Base-by-base conservation (phyloP, 2,113 vertebrate species). In the Phylloscopus trochiloides region DNA sequence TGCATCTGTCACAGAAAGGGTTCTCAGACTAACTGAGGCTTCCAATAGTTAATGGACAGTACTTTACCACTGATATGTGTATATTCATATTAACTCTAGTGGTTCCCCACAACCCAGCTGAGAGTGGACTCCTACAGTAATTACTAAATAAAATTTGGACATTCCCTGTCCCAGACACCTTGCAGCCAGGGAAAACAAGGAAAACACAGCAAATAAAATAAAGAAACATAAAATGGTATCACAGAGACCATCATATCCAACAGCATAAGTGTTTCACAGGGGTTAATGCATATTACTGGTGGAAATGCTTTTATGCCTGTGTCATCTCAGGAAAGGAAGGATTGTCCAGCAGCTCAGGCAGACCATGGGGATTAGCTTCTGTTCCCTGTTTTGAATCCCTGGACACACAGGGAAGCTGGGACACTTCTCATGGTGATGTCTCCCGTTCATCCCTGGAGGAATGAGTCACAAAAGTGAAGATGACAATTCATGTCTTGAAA, bases 371-470 rank as follows among this genome's bases (percentile, higher is more conserved):
- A 65, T 67, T 40, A 51, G 29, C 50, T 76, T 71, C 48, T 92
- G 26, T 83, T 93, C 48, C 50, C 94, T 93, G 77, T n/a, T 96
- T 77, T 45, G 47, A 72, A 57, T 90, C 73, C 86, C 50, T 74
- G 65, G 42, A 47, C 31, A 25, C 76, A 16, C n/a, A 45, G 55
- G 96, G 88, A 98, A 96, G 90, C 93, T 94, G 88, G 97, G 94
- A 97, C 95, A 77, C 90, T 93, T 96, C 93, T 97, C 73, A n/a
- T 96, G 38, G 94, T 97, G 97, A 96, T 63, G 75, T 98, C 98
- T 98, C 97, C 96, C 76, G 57, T 90, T 92, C 72, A 58, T 97
- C 98, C 97, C 98, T 93, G 78, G 97, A 88, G 97, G 97, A 97
- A 94, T 88, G 77, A 90, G 67, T 79, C 92, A 59, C 67, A 68